These are phyloP conservation scores for Campylorhamphus procurvoides DNA, from an alignment of 2,113 vertebrate species.

Conservation along the genomic window DNA sequence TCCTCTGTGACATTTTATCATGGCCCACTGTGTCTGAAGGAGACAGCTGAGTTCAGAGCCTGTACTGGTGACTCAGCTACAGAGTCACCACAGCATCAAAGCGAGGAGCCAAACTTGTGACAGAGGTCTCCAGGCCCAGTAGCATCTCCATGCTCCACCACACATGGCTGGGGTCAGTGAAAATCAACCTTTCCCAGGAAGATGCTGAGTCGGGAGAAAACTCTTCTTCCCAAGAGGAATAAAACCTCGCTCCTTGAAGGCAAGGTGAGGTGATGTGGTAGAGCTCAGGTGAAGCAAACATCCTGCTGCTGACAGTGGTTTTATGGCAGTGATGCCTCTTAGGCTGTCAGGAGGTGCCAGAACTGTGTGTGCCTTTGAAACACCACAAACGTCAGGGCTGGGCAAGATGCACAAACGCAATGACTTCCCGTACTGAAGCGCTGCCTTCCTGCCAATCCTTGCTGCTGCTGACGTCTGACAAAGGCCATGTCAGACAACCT, in stretches of 20 bases:
- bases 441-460: not conserved
- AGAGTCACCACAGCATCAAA: accelerated
- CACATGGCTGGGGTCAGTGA: accelerated
- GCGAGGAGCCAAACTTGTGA: accelerated
- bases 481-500: not conserved
- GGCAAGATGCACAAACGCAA: not conserved
- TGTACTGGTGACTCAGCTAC: not conserved
- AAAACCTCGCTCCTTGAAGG: not conserved
- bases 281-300: not conserved
- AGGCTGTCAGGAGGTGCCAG: not conserved
- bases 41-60: not conserved
- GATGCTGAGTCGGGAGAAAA: not conserved
- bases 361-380: not conserved
- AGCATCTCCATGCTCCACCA: accelerated
- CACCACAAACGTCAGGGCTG: accelerated
- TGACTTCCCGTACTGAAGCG: not conserved
- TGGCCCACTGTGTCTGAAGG: accelerated
- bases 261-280: accelerated
- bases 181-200: not conserved
- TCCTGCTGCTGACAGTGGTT: accelerated
- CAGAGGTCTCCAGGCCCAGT: accelerated
- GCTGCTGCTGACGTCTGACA: not conserved
- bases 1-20: accelerated
- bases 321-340: not conserved
- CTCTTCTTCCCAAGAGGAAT: not conserved